Percentiles rank a stretch among this genome's conserved stretches.
phyloP scores from a whole-genome alignment of 2,797 vertebrate genomes.

The Trachops cirrhosus region DNA sequence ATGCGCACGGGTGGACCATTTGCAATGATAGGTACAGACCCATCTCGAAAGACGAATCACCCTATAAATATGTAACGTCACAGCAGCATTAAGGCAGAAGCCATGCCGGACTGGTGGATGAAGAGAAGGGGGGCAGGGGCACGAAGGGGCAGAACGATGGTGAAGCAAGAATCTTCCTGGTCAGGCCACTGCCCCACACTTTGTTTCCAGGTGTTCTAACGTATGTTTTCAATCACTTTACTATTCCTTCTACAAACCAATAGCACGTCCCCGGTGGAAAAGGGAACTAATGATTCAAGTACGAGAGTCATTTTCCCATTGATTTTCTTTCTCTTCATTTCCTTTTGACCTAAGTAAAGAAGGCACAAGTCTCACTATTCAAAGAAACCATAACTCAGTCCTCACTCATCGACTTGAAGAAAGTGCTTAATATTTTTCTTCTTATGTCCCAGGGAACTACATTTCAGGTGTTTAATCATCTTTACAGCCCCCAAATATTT shows the following conservation, averaged over 20 bases:
- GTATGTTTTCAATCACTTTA: slow-evolving; percentile 53
- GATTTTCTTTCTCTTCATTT: slow-evolving; percentile 68
- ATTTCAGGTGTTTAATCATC: slow-evolving; percentile 72
- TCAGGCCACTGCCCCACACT: not conserved
- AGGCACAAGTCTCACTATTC: slow-evolving; percentile 33
- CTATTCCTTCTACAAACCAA: slow-evolving; percentile 44
- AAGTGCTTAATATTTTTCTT: slow-evolving; percentile 67
- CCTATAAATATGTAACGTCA: slow-evolving; percentile 3
- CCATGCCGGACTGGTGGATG: slow-evolving; percentile 9
- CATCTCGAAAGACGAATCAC: slow-evolving; percentile 1
- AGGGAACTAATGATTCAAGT: slow-evolving; percentile 51
- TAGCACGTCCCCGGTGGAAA: not conserved
- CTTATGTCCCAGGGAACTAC: slow-evolving; percentile 51
- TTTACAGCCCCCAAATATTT: slow-evolving; percentile 67
- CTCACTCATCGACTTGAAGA: slow-evolving; percentile 48
- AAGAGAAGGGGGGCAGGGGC: not conserved
- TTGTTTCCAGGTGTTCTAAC: slow-evolving; percentile 1
- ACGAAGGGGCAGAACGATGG: not conserved
- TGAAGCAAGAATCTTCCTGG: not conserved
- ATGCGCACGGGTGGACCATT: not conserved
- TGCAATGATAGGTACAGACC: not conserved
- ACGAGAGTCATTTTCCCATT: slow-evolving; percentile 55
- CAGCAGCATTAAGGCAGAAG: not conserved
- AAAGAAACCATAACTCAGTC: slow-evolving; percentile 63
- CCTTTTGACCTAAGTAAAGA: slow-evolving; percentile 50